A percentile compares a stretch with the other conserved stretches of the same genome.
These are phyloP conservation scores for Micromys minutus DNA, from an alignment of 2,113 vertebrate species.

Conservation along the genomic window DNA sequence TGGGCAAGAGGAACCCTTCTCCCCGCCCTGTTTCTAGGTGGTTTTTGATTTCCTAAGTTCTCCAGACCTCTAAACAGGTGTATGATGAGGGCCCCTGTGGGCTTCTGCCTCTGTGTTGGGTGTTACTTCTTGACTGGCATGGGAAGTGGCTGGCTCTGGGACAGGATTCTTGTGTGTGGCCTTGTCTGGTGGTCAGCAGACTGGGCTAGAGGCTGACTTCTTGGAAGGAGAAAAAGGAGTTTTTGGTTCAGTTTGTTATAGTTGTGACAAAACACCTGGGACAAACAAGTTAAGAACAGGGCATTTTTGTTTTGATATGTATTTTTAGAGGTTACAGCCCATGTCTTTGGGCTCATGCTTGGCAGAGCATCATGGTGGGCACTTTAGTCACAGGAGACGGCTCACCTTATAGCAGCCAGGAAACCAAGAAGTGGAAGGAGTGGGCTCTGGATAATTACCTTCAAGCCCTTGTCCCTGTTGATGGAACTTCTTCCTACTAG, in stretches of 20 bases:
- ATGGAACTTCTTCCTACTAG: background rate
- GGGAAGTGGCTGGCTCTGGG: background rate
- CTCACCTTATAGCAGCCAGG: background rate
- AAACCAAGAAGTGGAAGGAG: background rate
- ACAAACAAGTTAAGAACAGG: background rate
- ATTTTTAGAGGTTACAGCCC: background rate
- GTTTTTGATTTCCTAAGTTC: background rate
- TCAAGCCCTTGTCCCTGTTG: background rate
- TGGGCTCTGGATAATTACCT: background rate
- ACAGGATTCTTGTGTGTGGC: background rate
- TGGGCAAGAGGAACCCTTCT: background rate
- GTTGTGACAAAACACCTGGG: background rate
- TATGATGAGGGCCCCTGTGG: background rate
- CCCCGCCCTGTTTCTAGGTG: background rate
- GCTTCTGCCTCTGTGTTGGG: fast-evolving
- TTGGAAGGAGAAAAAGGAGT: background rate
- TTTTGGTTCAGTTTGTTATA: background rate
- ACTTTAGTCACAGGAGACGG: background rate
- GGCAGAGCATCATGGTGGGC: background rate
- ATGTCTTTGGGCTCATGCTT: background rate
- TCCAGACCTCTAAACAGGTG: background rate
- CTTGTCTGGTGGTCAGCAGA: background rate
- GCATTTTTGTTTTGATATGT: background rate
- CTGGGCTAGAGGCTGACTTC: background rate
- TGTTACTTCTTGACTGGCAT: background rate